Conservation (phyloP, 2,113 vertebrate species). For the Pelecanus crispus region DNA sequence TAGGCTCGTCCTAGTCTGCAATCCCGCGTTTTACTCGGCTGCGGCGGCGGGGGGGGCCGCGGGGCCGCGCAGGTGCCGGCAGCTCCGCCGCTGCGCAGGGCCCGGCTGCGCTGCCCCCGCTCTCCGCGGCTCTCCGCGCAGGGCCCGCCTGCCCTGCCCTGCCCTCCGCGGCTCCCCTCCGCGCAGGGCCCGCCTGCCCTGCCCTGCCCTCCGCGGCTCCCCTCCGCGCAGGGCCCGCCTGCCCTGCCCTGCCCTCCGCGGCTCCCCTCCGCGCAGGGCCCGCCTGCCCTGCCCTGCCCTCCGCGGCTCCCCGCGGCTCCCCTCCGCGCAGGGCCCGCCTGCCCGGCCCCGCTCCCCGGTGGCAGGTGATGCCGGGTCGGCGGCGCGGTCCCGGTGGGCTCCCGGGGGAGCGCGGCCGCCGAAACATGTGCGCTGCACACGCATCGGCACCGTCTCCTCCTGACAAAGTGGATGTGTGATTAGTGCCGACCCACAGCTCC, state of each 20-base stretch:
- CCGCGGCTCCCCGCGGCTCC: neutral
- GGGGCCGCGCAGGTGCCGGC: neutral
- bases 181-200: too few species aligned
- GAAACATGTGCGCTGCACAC: neutral
- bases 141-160: too few species aligned
- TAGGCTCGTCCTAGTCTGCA: neutral
- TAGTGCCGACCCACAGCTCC: neutral
- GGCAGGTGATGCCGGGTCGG: neutral
- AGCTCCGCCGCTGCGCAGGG: neutral
- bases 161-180: too few species aligned
- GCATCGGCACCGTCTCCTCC: neutral
- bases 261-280: neutral
- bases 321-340: neutral
- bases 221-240: neutral
- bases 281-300: too few species aligned
- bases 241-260: too few species aligned
- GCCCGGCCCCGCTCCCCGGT: too few species aligned
- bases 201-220: neutral
- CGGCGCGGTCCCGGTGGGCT: neutral
- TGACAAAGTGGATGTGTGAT: neutral
- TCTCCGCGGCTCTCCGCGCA: neutral
- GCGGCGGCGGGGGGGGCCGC: neutral
- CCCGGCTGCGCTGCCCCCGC: neutral
- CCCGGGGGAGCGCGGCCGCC: too few species aligned
- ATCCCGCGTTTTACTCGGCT: rapidly evolving